Percentiles rank a stretch among this genome's conserved stretches.
Evolutionary conservation across 2,113 vertebrate genomes (phyloP).

Genomic region (Shinisaurus crocodilurus): DNA sequence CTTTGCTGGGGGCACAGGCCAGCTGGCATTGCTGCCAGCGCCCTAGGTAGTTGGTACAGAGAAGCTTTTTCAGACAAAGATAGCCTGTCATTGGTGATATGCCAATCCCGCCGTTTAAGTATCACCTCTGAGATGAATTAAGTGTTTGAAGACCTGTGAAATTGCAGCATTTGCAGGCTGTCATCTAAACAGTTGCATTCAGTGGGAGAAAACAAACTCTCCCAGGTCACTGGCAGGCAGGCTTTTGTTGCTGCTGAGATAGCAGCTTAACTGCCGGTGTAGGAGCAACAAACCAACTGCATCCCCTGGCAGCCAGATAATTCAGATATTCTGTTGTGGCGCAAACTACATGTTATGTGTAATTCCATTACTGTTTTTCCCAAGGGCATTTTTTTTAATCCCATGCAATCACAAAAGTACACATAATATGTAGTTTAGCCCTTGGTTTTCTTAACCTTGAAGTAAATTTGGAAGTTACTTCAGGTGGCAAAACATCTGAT

Average conservation of each 20-base stretch:
- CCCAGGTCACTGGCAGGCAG: background rate
- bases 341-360: background rate
- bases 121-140: constrained; percentile 39
- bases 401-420: background rate
- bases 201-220: constrained; percentile 31
- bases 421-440: background rate
- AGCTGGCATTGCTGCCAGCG: background rate
- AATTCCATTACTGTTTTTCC: background rate
- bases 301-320: background rate
- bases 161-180: constrained; percentile 13
- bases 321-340: constrained; percentile 11
- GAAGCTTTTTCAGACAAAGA: constrained; percentile 2
- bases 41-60: background rate
- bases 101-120: background rate
- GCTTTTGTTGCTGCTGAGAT: constrained; percentile 44
- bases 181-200: constrained; percentile 38
- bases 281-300: background rate
- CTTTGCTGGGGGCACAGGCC: background rate
- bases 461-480: background rate
- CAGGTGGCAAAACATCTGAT: background rate
- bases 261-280: constrained; percentile 18
- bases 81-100: background rate
- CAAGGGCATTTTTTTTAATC: background rate
- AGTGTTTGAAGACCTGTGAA: constrained; percentile 42
- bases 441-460: background rate